phyloP scores from a whole-genome alignment of 2,113 vertebrate genomes.

The Eulemur macaco region DNA sequence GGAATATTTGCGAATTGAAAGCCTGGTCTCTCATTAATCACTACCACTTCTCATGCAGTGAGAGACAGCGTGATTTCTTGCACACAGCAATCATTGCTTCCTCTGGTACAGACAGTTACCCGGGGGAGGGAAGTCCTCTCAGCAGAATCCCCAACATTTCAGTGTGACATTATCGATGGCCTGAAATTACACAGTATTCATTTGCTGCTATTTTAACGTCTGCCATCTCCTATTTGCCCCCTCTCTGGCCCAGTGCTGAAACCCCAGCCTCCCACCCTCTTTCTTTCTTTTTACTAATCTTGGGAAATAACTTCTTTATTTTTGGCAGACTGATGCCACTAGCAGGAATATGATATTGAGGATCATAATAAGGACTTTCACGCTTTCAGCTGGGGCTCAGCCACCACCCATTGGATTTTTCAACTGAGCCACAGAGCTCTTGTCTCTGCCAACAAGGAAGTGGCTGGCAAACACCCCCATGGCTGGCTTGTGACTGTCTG shows the following conservation, averaged over 20 bases:
- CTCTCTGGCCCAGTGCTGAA: background rate
- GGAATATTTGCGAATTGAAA: background rate
- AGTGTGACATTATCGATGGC: conserved; percentile 57
- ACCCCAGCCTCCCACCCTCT: background rate
- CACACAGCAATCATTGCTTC: conserved; percentile 54
- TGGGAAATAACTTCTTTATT: conserved; percentile 52
- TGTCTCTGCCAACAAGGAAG: conserved; percentile 14
- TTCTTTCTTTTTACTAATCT: conserved; percentile 56
- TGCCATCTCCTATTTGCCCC: background rate
- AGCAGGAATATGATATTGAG: background rate
- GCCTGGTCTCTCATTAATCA: conserved; percentile 9
- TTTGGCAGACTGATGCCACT: background rate
- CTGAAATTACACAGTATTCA: conserved; percentile 65
- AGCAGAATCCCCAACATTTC: conserved; percentile 50
- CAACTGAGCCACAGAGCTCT: conserved; percentile 27
- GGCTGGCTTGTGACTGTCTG: background rate
- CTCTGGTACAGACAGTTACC: conserved; percentile 62
- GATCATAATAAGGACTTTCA: conserved; percentile 1
- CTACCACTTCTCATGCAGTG: background rate
- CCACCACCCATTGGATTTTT: conserved; percentile 27
- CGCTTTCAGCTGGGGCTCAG: background rate
- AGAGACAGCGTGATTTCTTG: conserved; percentile 39
- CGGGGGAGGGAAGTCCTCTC: conserved; percentile 64
- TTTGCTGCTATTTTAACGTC: conserved; percentile 71
- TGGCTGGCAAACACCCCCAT: background rate